Evolutionary conservation across 2,888 invertebrate genomes (phyloP).

Genomic region (Odontothrips loti): DNA sequence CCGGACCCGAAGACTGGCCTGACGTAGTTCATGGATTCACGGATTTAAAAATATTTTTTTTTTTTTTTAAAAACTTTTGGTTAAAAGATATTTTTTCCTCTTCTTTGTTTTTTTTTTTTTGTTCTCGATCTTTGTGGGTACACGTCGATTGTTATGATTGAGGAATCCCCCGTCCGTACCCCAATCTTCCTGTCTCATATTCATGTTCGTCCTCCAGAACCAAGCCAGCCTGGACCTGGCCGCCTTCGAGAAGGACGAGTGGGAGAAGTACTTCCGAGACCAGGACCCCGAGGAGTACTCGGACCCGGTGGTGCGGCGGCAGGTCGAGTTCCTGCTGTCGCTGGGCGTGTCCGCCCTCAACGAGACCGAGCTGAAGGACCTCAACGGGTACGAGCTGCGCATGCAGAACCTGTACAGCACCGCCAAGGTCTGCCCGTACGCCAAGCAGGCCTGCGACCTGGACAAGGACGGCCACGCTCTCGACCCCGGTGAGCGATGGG

Average conservation of each 20-base stretch:
- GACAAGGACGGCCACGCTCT: conserved; percentile 42
- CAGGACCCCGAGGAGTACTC: conserved; percentile 46
- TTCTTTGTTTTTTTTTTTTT: no score
- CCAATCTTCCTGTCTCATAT: no score
- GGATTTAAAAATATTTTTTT: no score
- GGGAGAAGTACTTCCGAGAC: conserved; percentile 45
- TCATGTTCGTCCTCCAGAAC: not conserved
- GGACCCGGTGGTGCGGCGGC: conserved; percentile 47
- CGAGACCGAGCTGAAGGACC: conserved; percentile 44
- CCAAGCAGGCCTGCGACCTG: conserved; percentile 44
- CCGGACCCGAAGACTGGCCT: not conserved
- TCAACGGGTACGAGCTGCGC: conserved; percentile 36
- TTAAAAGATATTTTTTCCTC: no score
- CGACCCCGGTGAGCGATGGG: conserved; percentile 44
- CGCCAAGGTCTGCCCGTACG: conserved; percentile 48
- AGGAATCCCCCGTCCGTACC: no score
- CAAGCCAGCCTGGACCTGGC: not conserved
- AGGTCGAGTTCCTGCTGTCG: conserved; percentile 48
- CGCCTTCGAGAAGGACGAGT: conserved; percentile 47
- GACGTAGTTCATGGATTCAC: no score
- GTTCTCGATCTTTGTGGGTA: no score
- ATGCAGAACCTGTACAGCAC: conserved; percentile 48
- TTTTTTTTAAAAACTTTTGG: no score
- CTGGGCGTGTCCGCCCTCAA: conserved; percentile 50
- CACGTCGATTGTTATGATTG: no score